Evolutionary conservation across 2,888 invertebrate genomes (phyloP).

Genomic region (Cheilosia grossa): DNA sequence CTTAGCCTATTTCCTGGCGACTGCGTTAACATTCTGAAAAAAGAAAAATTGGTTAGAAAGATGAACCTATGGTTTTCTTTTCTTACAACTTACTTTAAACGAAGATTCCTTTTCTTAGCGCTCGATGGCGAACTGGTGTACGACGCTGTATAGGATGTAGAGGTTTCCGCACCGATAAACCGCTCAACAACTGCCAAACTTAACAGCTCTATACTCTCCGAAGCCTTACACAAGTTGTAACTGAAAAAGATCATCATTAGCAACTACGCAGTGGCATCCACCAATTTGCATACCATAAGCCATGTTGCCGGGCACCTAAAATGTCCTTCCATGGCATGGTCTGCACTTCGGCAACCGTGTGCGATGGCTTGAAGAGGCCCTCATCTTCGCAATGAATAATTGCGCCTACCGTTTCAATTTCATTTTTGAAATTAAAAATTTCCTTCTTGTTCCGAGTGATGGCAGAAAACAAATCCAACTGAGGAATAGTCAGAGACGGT

Average conservation of each 20-base stretch:
- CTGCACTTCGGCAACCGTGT: slow-evolving; percentile 79
- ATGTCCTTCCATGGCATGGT: slow-evolving; percentile 86
- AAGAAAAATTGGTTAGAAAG: neutral
- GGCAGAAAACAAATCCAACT: slow-evolving; percentile 87
- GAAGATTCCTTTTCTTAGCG: slow-evolving; percentile 86
- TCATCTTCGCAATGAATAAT: slow-evolving; percentile 42
- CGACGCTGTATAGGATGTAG: slow-evolving; percentile 85
- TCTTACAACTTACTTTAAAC: slow-evolving; percentile 84
- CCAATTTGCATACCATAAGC: slow-evolving; percentile 86
- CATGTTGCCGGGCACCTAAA: slow-evolving; percentile 87
- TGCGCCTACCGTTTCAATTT: slow-evolving; percentile 40
- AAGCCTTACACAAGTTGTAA: slow-evolving; percentile 88
- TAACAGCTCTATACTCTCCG: slow-evolving; percentile 89
- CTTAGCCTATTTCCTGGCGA: slow-evolving; percentile 91
- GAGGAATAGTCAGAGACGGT: slow-evolving; percentile 88
- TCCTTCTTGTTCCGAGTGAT: slow-evolving; percentile 85
- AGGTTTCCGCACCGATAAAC: slow-evolving; percentile 90
- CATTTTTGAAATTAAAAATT: slow-evolving; percentile 79
- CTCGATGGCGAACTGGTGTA: slow-evolving; percentile 84
- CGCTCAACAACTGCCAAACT: slow-evolving; percentile 87
- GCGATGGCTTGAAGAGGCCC: slow-evolving; percentile 80
- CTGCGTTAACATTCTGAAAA: slow-evolving; percentile 83
- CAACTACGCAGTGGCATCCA: neutral
- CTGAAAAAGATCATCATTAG: slow-evolving; percentile 83
- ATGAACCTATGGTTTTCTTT: neutral